phyloP scores from a whole-genome alignment of 2,113 vertebrate genomes.

The Brienomyrus brachyistius region DNA sequence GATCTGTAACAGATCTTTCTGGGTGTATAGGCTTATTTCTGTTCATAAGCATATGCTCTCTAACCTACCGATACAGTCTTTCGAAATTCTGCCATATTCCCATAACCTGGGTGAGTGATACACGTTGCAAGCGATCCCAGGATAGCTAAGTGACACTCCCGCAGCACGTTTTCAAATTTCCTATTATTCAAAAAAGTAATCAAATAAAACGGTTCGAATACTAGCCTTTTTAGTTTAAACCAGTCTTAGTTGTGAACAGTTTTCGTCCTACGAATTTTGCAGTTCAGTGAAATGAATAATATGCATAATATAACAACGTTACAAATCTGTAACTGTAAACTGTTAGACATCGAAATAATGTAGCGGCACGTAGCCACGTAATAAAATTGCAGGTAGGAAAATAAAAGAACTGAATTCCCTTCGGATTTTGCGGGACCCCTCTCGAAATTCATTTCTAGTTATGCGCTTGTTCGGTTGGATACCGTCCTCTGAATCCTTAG shows the following conservation, averaged over 20 bases:
- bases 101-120: background rate
- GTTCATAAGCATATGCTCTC: background rate
- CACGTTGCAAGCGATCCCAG: background rate
- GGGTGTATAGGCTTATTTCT: background rate
- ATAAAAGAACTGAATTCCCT: background rate
- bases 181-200: background rate
- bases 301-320: background rate
- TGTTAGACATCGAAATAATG: background rate
- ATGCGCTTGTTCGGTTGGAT: background rate
- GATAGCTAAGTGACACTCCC: background rate
- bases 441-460: background rate
- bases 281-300: background rate
- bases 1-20: background rate
- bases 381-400: background rate
- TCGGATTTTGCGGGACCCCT: background rate
- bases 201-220: background rate
- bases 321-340: background rate
- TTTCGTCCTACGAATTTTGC: background rate
- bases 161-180: background rate
- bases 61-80: background rate
- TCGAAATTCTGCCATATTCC: background rate
- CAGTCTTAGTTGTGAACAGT: background rate
- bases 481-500: background rate
- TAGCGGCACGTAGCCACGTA: background rate
- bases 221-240: background rate